These are phyloP conservation scores for Sphyrna mokarran DNA, from an alignment of 2,113 vertebrate genomes.

Conservation along the genomic window DNA sequence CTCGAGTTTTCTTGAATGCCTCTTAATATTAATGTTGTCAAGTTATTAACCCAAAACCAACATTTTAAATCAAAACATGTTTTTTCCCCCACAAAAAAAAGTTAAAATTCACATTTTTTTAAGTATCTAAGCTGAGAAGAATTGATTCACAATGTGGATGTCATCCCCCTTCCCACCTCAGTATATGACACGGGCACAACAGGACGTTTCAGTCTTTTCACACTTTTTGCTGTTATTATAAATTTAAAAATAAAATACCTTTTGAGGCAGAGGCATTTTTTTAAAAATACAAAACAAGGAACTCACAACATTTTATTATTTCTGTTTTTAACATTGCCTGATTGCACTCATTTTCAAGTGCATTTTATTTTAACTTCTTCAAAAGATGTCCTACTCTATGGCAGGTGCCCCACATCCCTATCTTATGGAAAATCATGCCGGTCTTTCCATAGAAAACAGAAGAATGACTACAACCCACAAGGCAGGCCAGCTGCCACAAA, in stretches of 20 bases:
- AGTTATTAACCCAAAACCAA: slow-evolving; percentile 21
- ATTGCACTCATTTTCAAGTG: slow-evolving; percentile 30
- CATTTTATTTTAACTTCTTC: slow-evolving; percentile 25
- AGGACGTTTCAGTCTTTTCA: neutral
- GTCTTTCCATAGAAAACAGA: neutral
- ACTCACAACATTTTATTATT: slow-evolving; percentile 26
- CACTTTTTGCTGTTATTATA: slow-evolving; percentile 5
- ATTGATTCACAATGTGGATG: slow-evolving; percentile 20
- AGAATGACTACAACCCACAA: neutral
- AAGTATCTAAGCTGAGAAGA: slow-evolving; percentile 7
- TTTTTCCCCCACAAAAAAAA: neutral
- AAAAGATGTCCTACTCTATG: neutral
- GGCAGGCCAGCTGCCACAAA: slow-evolving; percentile 31
- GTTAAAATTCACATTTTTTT: slow-evolving; percentile 30
- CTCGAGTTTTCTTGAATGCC: slow-evolving; percentile 10
- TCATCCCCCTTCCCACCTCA: slow-evolving; percentile 13
- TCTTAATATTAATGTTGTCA: neutral
- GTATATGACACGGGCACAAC: neutral
- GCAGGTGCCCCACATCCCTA: neutral
- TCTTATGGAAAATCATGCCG: neutral
- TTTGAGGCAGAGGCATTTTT: neutral
- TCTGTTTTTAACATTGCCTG: slow-evolving; percentile 22
- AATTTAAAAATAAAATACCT: neutral
- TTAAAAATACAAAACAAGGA: neutral
- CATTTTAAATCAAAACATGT: slow-evolving; percentile 6